Conservation (phyloP, 2,797 vertebrate genomes). For the Pyrocephalus nanus region DNA sequence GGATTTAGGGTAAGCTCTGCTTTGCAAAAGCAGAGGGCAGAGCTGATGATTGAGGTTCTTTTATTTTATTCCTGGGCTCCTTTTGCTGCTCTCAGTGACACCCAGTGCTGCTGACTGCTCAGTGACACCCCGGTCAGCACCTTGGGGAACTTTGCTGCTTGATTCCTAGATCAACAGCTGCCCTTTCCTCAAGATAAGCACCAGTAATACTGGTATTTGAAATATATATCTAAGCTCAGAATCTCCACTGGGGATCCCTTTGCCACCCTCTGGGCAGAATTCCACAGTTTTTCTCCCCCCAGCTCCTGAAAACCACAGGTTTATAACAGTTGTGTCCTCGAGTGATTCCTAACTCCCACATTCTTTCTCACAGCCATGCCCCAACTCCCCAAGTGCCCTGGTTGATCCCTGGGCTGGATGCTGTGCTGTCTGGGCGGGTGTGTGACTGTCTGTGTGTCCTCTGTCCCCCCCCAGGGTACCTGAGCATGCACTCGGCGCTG, state of each 20-base stretch:
- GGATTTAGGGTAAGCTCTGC: not conserved
- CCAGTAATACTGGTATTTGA: not conserved
- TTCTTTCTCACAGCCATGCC: not conserved
- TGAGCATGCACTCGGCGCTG: conserved; percentile 83
- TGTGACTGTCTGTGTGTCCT: not conserved
- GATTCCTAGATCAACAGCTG: not conserved
- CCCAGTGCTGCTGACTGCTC: not conserved
- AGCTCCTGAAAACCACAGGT: not conserved
- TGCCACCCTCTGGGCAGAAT: not conserved
- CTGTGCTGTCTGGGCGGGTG: not conserved
- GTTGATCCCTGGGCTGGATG: not conserved
- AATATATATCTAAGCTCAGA: not conserved
- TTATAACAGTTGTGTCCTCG: not conserved
- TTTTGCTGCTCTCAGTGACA: not conserved
- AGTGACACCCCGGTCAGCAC: not conserved
- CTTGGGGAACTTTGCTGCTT: not conserved
- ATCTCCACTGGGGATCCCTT: not conserved
- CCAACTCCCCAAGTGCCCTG: not conserved
- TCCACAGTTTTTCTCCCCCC: not conserved
- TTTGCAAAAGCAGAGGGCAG: not conserved
- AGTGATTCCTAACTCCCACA: not conserved
- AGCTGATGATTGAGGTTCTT: not conserved
- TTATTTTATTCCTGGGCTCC: not conserved
- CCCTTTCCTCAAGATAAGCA: not conserved
- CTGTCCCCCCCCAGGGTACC: conserved; percentile 71